These are phyloP conservation scores for Columba guinea DNA, from an alignment of 2,797 vertebrate genomes.

Conservation along the genomic window DNA sequence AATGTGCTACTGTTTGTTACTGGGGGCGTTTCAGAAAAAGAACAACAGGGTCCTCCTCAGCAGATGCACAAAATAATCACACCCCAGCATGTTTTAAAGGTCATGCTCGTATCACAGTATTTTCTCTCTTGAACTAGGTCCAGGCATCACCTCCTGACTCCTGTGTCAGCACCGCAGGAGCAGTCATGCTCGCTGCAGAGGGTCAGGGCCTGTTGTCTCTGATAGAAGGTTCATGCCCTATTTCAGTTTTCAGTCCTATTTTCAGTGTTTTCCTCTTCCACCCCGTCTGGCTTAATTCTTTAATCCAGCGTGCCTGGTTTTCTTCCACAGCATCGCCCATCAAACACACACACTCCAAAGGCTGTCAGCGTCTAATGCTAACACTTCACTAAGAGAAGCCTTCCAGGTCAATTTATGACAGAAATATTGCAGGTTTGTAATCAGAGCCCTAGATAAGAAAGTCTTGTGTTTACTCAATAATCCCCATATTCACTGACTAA, in stretches of 20 bases:
- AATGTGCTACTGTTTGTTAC: background rate
- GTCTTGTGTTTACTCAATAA: constrained; percentile 12
- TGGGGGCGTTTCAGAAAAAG: background rate
- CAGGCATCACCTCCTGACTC: background rate
- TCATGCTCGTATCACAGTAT: accelerated
- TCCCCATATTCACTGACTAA: background rate
- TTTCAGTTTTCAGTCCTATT: background rate
- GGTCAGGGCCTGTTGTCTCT: background rate
- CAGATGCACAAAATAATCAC: background rate
- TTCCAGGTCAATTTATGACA: constrained; percentile 40
- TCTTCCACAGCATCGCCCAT: background rate
- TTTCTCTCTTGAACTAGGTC: background rate
- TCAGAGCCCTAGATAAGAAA: background rate
- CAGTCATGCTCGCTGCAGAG: background rate
- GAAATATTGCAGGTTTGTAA: constrained; percentile 39
- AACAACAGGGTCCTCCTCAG: background rate
- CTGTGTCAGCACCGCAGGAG: background rate
- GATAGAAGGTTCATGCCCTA: background rate
- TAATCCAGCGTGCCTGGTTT: background rate
- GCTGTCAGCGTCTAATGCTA: constrained; percentile 24
- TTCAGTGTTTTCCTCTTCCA: background rate
- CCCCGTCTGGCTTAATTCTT: background rate
- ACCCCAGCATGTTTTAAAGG: background rate
- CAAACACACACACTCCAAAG: background rate
- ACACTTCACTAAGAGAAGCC: background rate